phyloP scores from a whole-genome alignment of 2,888 invertebrate genomes.

The Notodromas monacha region DNA sequence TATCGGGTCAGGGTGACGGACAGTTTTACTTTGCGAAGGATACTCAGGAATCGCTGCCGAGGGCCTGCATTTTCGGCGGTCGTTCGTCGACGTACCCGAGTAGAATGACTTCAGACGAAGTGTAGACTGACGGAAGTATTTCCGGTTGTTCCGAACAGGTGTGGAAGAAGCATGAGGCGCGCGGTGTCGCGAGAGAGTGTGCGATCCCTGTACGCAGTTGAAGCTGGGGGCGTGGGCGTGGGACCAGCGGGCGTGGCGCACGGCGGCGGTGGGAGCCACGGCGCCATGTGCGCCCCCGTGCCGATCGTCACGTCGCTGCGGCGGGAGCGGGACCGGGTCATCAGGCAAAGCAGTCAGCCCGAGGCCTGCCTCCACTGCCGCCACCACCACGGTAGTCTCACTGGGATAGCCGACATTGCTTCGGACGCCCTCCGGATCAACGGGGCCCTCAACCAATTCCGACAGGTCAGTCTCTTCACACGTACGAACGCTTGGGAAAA shows the following conservation, averaged over 20 bases:
- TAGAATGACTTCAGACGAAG: too few relatives aligned
- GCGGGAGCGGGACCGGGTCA: slow-evolving; percentile 27
- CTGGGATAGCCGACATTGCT: slow-evolving; percentile 67
- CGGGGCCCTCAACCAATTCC: slow-evolving; percentile 80
- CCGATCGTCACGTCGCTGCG: slow-evolving; percentile 16
- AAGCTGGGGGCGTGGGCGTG: slow-evolving; percentile 9
- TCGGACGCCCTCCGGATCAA: slow-evolving; percentile 80
- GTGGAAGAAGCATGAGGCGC: not conserved
- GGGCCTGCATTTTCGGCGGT: too few relatives aligned
- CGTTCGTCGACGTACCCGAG: too few relatives aligned
- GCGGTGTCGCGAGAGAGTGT: slow-evolving; percentile 47
- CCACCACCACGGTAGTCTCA: slow-evolving; percentile 11
- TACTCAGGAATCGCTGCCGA: too few relatives aligned
- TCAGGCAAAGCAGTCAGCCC: slow-evolving; percentile 57
- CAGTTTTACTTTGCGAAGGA: too few relatives aligned
- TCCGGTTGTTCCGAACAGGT: not conserved
- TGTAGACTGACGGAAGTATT: too few relatives aligned
- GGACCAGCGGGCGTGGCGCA: slow-evolving; percentile 9
- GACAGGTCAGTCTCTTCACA: slow-evolving; percentile 31
- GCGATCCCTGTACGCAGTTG: slow-evolving; percentile 25
- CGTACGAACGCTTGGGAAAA: too few relatives aligned
- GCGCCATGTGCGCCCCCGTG: slow-evolving; percentile 8
- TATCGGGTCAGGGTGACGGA: too few relatives aligned
- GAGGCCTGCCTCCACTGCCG: slow-evolving; percentile 24
- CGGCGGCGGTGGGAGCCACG: slow-evolving; percentile 12